Evolutionary conservation across 2,797 vertebrate species (phyloP), one percentile per base, ranked within the genome.

Genomic region (Sylvilagus floridanus): DNA sequence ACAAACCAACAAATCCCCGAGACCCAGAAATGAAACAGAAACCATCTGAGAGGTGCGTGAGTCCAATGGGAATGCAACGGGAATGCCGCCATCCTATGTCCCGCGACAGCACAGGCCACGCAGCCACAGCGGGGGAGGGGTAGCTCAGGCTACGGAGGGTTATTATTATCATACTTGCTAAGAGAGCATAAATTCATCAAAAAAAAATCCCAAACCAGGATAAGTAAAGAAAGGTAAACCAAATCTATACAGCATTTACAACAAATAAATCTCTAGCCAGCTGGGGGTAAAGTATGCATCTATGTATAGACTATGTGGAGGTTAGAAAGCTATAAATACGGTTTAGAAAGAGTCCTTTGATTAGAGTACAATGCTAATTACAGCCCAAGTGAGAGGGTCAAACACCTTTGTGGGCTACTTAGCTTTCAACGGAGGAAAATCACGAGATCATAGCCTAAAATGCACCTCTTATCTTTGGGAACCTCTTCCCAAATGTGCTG

Each of bases 241-340:
- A 97, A 90, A 92, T 98, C 97, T 98, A 98, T 98, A 98, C 98
- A 98, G 98, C 98, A 98, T 98, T 98, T 98, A 98, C 98, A 98
- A 98, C 97, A 97, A 98, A 98, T 96, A 96, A 98, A 97, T 96
- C 95, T 97, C 96, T 97, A 98, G 98, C 96, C 86, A 21, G 93
- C 91, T 91, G 88, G 89, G 95, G 94, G 91, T 94, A 94, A 96
- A 92, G 88, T 47, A 98, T 76, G 97, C 96, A 97, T 97, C 96
- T 96, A 83, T 95, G 97, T 96, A 96, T 96, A 96, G 96, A 95
- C 95, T 98, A 98, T 95, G 96, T 96, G 96, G 97, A 97, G 97
- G 96, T 94, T 96, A 97, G 97, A 97, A 97, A 97, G 97, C 96
- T 47, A 94, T 96, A 97, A 97, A 93, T 0, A 96, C 76, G 50